These are phyloP conservation scores for Pseudococcus longispinus DNA, from an alignment of 2,888 invertebrate genomes.

Conservation along the genomic window DNA sequence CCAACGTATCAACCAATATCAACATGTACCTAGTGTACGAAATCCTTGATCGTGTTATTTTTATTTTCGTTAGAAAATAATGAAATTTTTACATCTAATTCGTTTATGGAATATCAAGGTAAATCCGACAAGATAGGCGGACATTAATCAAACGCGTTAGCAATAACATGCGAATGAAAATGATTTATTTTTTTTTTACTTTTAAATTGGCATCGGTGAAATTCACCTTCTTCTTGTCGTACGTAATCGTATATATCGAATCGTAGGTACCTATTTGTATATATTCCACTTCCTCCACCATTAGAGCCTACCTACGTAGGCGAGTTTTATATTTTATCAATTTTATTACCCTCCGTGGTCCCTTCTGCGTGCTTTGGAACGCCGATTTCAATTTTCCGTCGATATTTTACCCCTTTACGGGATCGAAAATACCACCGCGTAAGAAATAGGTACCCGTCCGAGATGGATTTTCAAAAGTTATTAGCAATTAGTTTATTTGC, in stretches of 20 bases:
- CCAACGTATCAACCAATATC: conserved; percentile 10
- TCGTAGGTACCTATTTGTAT: not conserved
- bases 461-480: not conserved
- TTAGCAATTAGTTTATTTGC: not conserved
- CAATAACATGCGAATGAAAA: not conserved
- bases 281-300: too few relatives aligned
- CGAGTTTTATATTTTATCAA: not conserved
- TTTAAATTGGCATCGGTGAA: conserved; percentile 23
- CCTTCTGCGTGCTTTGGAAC: not conserved
- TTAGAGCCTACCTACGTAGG: not conserved
- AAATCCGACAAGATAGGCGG: conserved; percentile 40
- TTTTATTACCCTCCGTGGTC: not conserved
- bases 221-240: not conserved
- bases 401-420: not conserved
- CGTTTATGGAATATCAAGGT: conserved; percentile 41
- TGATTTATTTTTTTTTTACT: conserved; percentile 43
- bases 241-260: not conserved
- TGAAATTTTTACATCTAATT: conserved; percentile 37
- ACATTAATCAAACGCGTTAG: conserved; percentile 41
- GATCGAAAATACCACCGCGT: not conserved
- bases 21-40: not conserved
- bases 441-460: not conserved
- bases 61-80: conserved; percentile 45
- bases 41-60: conserved; percentile 53
- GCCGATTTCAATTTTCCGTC: not conserved